Conservation (phyloP, 2,113 vertebrate genomes). For the Trachemys scripta region DNA sequence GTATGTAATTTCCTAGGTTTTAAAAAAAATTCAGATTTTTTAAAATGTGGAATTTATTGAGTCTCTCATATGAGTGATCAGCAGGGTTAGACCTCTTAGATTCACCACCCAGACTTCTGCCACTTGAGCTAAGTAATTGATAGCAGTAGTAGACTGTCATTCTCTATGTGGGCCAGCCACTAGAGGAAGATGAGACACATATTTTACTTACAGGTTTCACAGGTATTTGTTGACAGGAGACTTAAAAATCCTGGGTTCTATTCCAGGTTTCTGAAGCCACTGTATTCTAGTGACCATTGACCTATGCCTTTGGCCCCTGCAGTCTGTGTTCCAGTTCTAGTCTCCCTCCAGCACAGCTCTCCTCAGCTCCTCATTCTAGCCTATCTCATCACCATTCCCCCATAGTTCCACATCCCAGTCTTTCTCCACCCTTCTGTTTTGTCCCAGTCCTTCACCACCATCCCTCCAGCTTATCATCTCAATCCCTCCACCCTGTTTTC, state of each 20-base stretch:
- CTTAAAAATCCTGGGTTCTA: not conserved
- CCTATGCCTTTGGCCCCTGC: not conserved
- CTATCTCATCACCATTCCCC: not conserved
- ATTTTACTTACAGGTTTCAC: not conserved
- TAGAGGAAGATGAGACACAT: not conserved
- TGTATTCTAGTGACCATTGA: not conserved
- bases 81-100: not conserved
- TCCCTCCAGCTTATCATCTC: not conserved
- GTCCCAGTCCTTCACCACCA: not conserved
- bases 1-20: not conserved
- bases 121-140: not conserved
- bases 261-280: not conserved
- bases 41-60: not conserved
- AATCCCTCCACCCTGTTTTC: not conserved
- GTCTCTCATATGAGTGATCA: not conserved
- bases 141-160: not conserved
- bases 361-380: not conserved
- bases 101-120: not conserved
- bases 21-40: not conserved
- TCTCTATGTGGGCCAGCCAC: not conserved
- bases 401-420: not conserved
- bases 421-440: not conserved
- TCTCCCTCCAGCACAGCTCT: not conserved
- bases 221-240: not conserved
- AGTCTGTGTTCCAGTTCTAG: not conserved